Percentiles rank a stretch among this genome's conserved stretches.
phyloP scores from a whole-genome alignment of 35 echinoderm and acorn worm genomes.

The Lytechinus variegatus region DNA sequence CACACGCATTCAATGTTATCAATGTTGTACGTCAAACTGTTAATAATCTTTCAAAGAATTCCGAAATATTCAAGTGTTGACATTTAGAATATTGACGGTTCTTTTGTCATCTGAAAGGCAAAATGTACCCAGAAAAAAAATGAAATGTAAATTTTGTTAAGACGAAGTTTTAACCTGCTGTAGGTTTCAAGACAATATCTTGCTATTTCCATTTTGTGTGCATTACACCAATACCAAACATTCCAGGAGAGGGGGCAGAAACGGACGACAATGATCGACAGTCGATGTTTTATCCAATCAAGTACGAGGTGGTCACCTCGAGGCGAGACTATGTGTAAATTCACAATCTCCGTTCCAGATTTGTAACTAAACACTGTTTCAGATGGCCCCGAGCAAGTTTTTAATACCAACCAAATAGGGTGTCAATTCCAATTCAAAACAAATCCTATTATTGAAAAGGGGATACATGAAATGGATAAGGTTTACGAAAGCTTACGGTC shows the following conservation, averaged over 20 bases:
- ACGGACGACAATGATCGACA: neutral
- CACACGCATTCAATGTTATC: no score
- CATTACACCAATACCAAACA: no score
- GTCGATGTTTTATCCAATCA: neutral
- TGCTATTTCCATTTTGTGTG: no score
- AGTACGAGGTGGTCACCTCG: neutral
- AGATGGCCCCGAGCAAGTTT: neutral
- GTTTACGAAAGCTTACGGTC: neutral
- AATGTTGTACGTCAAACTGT: no score
- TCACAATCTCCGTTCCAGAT: neutral
- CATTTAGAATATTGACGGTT: no score
- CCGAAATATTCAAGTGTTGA: no score
- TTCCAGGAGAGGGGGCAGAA: neutral
- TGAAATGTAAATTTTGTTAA: no score
- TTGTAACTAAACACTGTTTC: neutral
- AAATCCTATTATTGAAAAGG: conserved; percentile 5
- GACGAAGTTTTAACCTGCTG: no score
- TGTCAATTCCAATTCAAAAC: neutral
- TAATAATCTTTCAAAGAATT: no score
- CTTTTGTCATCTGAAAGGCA: no score
- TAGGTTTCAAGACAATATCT: no score
- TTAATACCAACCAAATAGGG: neutral
- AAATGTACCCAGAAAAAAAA: no score
- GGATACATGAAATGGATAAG: neutral
- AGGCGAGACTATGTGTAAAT: neutral